phyloP scores from a whole-genome alignment of 2,113 vertebrate genomes.

The Aptenodytes forsteri region DNA sequence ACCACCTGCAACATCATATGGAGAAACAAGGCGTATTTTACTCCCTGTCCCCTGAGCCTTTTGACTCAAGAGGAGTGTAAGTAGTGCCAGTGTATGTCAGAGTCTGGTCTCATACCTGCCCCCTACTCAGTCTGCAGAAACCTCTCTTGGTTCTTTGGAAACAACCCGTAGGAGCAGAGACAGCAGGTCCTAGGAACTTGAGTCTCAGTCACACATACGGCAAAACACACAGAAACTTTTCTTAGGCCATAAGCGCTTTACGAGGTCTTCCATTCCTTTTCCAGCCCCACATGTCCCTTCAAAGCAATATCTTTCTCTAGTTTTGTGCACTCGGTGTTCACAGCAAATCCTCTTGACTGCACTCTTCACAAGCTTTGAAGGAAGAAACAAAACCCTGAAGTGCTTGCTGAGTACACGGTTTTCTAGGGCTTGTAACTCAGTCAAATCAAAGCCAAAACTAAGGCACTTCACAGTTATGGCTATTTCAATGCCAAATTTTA shows the following conservation, averaged over 20 bases:
- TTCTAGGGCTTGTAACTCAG: not conserved
- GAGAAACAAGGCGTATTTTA: not conserved
- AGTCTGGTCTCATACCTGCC: not conserved
- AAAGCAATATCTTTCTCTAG: not conserved
- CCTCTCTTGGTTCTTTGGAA: not conserved
- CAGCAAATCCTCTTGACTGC: not conserved
- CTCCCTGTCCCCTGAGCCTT: not conserved
- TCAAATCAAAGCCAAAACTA: conserved; percentile 24
- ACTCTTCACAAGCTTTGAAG: not conserved
- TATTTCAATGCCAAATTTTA: conserved; percentile 18
- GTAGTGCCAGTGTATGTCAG: not conserved
- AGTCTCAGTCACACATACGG: not conserved
- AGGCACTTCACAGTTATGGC: not conserved
- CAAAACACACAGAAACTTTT: not conserved
- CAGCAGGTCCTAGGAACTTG: not conserved
- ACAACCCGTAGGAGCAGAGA: not conserved
- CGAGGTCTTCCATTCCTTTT: not conserved
- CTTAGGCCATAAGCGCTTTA: fast-evolving
- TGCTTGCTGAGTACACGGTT: not conserved
- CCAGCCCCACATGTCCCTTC: not conserved
- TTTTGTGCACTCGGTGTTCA: not conserved
- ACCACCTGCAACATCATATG: not conserved
- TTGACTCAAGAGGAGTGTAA: not conserved
- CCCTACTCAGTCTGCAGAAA: not conserved
- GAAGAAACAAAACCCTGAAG: not conserved